phyloP scores from a whole-genome alignment of 2,888 invertebrate species.

The Ophion slaviceki region DNA sequence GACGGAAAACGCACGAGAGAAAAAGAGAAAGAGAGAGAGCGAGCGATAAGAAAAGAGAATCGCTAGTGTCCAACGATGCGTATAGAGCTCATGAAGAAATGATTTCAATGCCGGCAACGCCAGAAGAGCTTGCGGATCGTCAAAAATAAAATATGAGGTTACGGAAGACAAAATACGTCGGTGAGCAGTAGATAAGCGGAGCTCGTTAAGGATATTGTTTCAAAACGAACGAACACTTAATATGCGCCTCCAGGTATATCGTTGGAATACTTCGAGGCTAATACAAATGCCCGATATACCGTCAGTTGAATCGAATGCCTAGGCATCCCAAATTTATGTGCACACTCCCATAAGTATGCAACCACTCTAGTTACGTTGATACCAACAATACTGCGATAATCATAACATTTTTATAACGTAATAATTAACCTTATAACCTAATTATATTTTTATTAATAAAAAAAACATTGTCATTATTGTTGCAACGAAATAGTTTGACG shows the following conservation, averaged over 20 bases:
- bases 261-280: constrained; percentile 5
- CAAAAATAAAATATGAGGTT: not conserved
- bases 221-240: constrained; percentile 46
- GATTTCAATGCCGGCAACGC: constrained; percentile 56
- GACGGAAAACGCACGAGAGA: not conserved
- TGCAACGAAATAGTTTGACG: no score
- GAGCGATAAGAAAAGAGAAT: no score
- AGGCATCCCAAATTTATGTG: not conserved
- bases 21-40: not conserved
- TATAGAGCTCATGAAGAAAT: constrained; percentile 33
- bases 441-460: no score
- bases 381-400: no score
- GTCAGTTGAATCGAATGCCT: not conserved
- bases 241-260: constrained; percentile 15
- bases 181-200: constrained; percentile 39
- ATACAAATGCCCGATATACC: not conserved
- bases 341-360: no score
- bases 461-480: no score
- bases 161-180: not conserved
- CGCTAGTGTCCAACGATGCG: not conserved
- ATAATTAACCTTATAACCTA: no score
- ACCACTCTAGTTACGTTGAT: no score
- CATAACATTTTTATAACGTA: no score
- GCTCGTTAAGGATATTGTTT: constrained; percentile 54
- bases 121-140: not conserved